Evolutionary conservation across 2,113 vertebrate species (phyloP).

Genomic region (Pluvianellus socialis): DNA sequence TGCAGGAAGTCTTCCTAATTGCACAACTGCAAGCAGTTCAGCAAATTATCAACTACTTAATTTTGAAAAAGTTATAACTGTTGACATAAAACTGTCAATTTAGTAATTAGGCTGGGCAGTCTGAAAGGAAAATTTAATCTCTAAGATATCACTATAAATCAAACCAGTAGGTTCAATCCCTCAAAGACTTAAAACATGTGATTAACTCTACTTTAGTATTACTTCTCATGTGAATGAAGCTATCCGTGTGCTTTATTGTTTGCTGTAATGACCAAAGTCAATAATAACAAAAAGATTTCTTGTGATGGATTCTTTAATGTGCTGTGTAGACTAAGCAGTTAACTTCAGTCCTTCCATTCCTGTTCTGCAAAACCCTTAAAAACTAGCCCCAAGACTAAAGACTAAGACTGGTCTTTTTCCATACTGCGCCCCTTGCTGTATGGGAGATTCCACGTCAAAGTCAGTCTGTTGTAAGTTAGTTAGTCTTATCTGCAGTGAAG

Average conservation of each 20-base stretch:
- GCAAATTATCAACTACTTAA: background rate
- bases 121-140: background rate
- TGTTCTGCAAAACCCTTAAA: background rate
- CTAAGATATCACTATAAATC: background rate
- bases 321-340: background rate
- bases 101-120: background rate
- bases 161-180: background rate
- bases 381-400: background rate
- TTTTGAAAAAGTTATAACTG: background rate
- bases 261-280: background rate
- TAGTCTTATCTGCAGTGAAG: background rate
- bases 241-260: background rate
- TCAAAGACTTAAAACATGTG: background rate
- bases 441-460: background rate
- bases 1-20: background rate
- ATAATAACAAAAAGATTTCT: background rate
- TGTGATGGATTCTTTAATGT: background rate
- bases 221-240: background rate
- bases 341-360: background rate
- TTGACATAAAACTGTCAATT: constrained; percentile 8
- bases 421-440: background rate
- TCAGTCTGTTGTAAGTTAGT: accelerated
- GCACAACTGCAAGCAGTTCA: background rate
- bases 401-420: background rate
- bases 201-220: background rate